Evolutionary conservation across 2,113 vertebrate genomes (phyloP).

Genomic region (Phalacrocorax carbo): DNA sequence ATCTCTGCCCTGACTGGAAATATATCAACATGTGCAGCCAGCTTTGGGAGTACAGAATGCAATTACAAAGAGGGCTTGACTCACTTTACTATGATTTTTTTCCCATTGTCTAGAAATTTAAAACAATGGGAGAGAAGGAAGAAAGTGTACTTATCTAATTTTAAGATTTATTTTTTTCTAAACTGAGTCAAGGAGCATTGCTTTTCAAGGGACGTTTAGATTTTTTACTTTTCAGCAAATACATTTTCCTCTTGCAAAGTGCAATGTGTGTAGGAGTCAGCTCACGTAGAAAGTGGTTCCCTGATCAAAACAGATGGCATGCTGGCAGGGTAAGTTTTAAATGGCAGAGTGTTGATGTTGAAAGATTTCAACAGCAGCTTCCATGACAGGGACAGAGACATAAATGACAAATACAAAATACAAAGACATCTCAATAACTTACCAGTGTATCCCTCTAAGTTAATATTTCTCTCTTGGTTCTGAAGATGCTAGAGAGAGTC

Average conservation of each 20-base stretch:
- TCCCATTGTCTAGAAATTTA: not conserved
- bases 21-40: not conserved
- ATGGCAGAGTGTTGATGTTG: slow-evolving; percentile 71
- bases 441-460: not conserved
- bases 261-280: slow-evolving; percentile 62
- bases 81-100: not conserved
- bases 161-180: not conserved
- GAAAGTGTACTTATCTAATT: not conserved
- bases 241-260: slow-evolving; percentile 47
- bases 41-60: not conserved
- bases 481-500: not conserved
- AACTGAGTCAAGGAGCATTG: not conserved
- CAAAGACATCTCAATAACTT: slow-evolving; percentile 62
- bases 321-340: slow-evolving; percentile 71
- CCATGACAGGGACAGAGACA: slow-evolving; percentile 65
- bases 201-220: slow-evolving; percentile 3
- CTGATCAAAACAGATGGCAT: slow-evolving; percentile 72
- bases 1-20: not conserved
- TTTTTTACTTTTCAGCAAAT: slow-evolving; percentile 45
- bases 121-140: not conserved
- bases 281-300: slow-evolving; percentile 72
- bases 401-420: slow-evolving; percentile 68
- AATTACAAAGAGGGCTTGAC: not conserved
- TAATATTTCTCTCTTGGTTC: not conserved
- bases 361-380: slow-evolving; percentile 71